Evolutionary conservation across 2,113 vertebrate genomes (phyloP).

Genomic region (Gallinago paraguaiae): DNA sequence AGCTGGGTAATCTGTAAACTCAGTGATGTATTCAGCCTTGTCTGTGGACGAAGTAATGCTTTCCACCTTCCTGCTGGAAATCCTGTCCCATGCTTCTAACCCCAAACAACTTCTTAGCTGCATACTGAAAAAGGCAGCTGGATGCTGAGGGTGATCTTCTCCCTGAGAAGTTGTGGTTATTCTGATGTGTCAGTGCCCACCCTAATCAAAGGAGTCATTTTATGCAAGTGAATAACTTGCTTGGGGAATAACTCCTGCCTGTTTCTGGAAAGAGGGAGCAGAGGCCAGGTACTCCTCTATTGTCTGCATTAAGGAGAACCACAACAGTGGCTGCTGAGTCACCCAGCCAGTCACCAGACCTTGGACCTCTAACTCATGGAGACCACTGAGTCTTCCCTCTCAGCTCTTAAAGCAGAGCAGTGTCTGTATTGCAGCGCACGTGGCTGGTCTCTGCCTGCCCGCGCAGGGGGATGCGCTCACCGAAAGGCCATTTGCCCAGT

Average conservation of each 20-base stretch:
- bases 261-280: neutral
- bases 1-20: neutral
- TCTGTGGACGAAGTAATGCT: neutral
- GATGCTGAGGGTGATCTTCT: neutral
- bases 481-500: neutral
- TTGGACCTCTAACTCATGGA: neutral
- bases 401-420: neutral
- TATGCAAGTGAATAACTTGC: neutral
- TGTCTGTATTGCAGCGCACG: rapidly evolving
- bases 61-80: neutral
- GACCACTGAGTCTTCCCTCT: neutral
- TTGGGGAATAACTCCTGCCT: neutral
- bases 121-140: neutral
- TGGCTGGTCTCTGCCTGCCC: neutral
- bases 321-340: neutral
- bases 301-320: neutral
- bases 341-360: neutral
- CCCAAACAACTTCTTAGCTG: neutral
- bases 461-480: neutral
- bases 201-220: neutral
- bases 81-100: neutral
- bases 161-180: neutral
- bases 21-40: neutral
- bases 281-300: neutral
- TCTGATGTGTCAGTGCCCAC: neutral